Percentiles rank a stretch among this genome's conserved stretches.
Evolutionary conservation across 2,888 invertebrate species (phyloP).

Genomic region (Chloroclystis v-ata): DNA sequence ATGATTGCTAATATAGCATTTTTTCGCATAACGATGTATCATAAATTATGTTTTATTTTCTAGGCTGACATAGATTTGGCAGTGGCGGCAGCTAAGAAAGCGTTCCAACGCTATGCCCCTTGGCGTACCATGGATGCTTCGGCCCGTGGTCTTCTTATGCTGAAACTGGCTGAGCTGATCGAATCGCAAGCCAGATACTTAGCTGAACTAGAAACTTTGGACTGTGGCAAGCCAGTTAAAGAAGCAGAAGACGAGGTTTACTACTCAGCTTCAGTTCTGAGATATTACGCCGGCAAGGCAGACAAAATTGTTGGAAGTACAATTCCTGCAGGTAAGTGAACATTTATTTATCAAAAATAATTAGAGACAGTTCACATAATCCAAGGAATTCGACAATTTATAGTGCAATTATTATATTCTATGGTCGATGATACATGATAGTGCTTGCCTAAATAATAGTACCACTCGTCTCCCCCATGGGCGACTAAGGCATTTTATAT

Average conservation of each 20-base stretch:
- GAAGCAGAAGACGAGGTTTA: conserved; percentile 83
- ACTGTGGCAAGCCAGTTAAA: conserved; percentile 94
- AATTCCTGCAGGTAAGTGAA: conserved; percentile 79
- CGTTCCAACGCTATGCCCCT: conserved; percentile 83
- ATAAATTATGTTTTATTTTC: conserved; percentile 8
- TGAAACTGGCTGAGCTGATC: conserved; percentile 86
- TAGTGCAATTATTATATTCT: too few species aligned
- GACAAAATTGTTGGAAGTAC: conserved; percentile 90
- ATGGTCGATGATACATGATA: too few species aligned
- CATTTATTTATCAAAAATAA: neutral
- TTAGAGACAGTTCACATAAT: too few species aligned
- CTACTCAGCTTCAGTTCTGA: conserved; percentile 79
- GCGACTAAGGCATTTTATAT: too few species aligned
- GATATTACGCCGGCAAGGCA: conserved; percentile 95
- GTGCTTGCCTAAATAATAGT: too few species aligned
- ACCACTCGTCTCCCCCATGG: too few species aligned
- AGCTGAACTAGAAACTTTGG: conserved; percentile 93
- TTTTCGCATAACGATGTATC: neutral
- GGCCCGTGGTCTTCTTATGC: conserved; percentile 84
- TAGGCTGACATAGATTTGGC: conserved; percentile 89
- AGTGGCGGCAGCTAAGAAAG: conserved; percentile 86
- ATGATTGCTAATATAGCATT: too few species aligned
- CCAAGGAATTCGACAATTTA: neutral
- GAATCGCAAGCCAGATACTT: conserved; percentile 84
- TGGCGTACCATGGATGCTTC: conserved; percentile 92